Base-by-base conservation (phyloP, 2,797 vertebrate genomes). In the Malurus splendens region DNA sequence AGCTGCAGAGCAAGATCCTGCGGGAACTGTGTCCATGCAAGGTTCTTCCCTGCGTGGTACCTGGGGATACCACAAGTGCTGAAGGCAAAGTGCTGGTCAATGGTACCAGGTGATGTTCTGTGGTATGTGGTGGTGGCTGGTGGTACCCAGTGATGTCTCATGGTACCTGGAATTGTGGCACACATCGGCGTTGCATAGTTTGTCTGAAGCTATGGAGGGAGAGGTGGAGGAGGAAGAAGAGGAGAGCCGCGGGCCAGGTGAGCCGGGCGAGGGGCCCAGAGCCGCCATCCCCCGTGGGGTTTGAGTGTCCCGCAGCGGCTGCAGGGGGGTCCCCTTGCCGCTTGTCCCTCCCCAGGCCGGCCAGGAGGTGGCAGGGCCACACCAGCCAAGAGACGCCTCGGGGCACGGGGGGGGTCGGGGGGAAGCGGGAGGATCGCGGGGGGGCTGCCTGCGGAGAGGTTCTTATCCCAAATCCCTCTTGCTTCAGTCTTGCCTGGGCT, bases 281-380 rank as follows among this genome's bases (percentile, higher is more conserved):
- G 15, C 30, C 16, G 20, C 12, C 41, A 5, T 12, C 4, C 32
- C 19, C 36, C 10, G 0, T 1, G 45, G 28, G 22, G 14, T 51
- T 28, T 28, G 25, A 42, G 11, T 36, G 24, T 51, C 50, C 57
- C 4, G 4, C 25, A 4, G n/a, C 25, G n/a, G 19, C 25, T 5
- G 18, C 27, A 12, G 38, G 13, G 28, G 8, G 28, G 56, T 41
- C 60, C 45, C 23, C 3, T 6, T 12, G 18, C 25, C 5, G 2
- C 68, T 65, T 33, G 28, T 0, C 12, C 10, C 15, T 10, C n/a
- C n/a, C 82, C 33, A 17, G 11, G n/a, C 61, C 27, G 72, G 65
- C 94, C 94, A 64, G 93, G 82, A 94, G 93, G 82, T 92, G 94
- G 93, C 94, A 80, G 94, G 42, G 65, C 80, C 79, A 82, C 47